These are phyloP conservation scores for Rhynchonycteris naso DNA, from an alignment of 2,797 vertebrate genomes.

Conservation along the genomic window DNA sequence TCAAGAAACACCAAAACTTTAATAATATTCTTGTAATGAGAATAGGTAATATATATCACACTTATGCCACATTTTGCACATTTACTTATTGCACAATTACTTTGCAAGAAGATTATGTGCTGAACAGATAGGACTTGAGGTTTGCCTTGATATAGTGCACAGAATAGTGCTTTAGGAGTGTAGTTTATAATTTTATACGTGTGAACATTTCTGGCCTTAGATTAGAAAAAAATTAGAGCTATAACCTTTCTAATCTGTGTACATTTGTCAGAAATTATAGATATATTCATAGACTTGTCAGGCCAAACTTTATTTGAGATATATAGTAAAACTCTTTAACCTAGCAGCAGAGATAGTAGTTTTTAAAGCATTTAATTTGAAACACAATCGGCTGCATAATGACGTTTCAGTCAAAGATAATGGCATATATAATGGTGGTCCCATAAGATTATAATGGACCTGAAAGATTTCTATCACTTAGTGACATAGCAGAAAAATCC, in stretches of 20 bases:
- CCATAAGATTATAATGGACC: background rate
- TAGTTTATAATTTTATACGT: constrained; percentile 32
- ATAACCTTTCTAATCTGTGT: background rate
- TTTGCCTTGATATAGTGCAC: constrained; percentile 32
- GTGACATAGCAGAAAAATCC: background rate
- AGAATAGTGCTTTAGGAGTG: constrained; percentile 6
- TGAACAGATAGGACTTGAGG: background rate
- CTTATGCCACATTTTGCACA: constrained; percentile 24
- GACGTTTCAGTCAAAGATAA: background rate
- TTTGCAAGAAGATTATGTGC: background rate
- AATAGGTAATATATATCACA: background rate
- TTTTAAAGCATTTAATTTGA: constrained; percentile 19
- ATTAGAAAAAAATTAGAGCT: background rate
- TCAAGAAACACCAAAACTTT: constrained; percentile 26
- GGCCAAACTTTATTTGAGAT: constrained; percentile 22
- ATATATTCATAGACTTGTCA: background rate
- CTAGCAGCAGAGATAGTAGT: background rate
- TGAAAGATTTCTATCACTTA: background rate
- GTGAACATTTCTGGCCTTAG: background rate
- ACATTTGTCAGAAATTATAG: constrained; percentile 16
- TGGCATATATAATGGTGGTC: background rate
- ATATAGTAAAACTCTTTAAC: constrained; percentile 22
- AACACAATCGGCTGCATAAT: background rate
- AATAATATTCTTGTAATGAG: constrained; percentile 15
- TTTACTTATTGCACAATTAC: constrained; percentile 32